Evolutionary conservation across 2,888 invertebrate genomes (phyloP).

Genomic region (Actias luna): DNA sequence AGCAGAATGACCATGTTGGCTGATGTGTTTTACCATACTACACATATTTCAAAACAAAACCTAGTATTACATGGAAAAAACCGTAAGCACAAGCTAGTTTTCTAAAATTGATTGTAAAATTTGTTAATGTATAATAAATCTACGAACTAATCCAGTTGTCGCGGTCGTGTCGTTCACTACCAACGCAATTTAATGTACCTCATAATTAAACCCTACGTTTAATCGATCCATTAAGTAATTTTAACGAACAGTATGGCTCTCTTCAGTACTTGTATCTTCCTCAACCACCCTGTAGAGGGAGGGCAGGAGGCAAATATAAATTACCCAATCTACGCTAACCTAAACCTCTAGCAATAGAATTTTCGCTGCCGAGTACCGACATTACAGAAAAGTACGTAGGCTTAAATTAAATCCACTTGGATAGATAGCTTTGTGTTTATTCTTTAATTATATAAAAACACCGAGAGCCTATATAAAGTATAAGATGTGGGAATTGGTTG

Average conservation of each 20-base stretch:
- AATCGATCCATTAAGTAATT: constrained; percentile 76
- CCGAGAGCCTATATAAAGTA: neutral
- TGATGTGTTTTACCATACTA: too few relatives aligned
- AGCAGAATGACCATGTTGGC: too few relatives aligned
- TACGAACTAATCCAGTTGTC: constrained; percentile 33
- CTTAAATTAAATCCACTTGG: constrained; percentile 61
- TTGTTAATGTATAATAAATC: constrained; percentile 33
- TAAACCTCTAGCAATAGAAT: constrained; percentile 74
- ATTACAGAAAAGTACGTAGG: constrained; percentile 70
- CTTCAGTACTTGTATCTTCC: constrained; percentile 60
- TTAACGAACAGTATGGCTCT: constrained; percentile 68
- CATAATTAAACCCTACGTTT: constrained; percentile 63
- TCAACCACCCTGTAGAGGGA: constrained; percentile 43
- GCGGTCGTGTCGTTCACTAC: constrained; percentile 31
- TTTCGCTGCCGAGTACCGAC: constrained; percentile 66
- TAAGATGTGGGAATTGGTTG: neutral
- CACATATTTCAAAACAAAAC: neutral
- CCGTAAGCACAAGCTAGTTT: neutral
- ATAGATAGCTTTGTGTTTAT: constrained; percentile 54
- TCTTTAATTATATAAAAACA: constrained; percentile 20
- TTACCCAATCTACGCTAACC: constrained; percentile 79
- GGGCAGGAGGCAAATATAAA: constrained; percentile 75
- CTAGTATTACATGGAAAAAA: neutral
- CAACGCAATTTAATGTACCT: constrained; percentile 48
- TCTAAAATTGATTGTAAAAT: constrained; percentile 32